Percentiles rank a stretch among this genome's conserved stretches.
phyloP scores from a whole-genome alignment of 2,113 vertebrate genomes.

The Myiopsitta monachus region DNA sequence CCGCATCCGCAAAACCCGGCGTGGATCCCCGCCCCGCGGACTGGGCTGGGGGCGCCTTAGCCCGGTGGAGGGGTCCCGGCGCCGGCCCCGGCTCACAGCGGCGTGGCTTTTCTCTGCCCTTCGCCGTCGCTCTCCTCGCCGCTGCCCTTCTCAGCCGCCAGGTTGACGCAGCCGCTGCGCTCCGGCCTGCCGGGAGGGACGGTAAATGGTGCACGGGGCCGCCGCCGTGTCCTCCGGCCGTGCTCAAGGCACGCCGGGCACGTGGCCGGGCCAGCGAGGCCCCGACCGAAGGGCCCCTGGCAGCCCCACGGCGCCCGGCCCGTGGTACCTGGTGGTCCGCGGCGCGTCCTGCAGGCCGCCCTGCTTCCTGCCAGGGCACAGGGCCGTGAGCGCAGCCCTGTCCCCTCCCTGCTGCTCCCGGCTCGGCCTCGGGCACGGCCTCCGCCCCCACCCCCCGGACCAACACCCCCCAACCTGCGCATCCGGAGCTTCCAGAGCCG shows the following conservation, averaged over 20 bases:
- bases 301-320: accelerated
- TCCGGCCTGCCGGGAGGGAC: background rate
- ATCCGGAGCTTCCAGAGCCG: conserved; percentile 71
- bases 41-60: background rate
- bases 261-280: background rate
- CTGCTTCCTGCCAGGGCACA: background rate
- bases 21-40: accelerated
- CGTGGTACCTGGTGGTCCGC: background rate
- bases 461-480: conserved; percentile 9
- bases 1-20: background rate
- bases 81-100: background rate
- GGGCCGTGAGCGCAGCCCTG: background rate
- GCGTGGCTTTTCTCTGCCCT: background rate
- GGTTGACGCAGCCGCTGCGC: background rate
- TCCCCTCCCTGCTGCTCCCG: background rate
- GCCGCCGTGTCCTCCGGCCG: background rate
- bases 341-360: background rate
- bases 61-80: background rate
- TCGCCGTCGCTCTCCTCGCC: background rate
- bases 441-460: accelerated
- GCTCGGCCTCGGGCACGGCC: accelerated
- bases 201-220: too few species aligned
- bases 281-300: accelerated
- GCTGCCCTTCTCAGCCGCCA: background rate
- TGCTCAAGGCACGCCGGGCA: background rate